Conservation (phyloP, 1,140 invertebrate genomes). For the Rhopalosiphum maidis region DNA sequence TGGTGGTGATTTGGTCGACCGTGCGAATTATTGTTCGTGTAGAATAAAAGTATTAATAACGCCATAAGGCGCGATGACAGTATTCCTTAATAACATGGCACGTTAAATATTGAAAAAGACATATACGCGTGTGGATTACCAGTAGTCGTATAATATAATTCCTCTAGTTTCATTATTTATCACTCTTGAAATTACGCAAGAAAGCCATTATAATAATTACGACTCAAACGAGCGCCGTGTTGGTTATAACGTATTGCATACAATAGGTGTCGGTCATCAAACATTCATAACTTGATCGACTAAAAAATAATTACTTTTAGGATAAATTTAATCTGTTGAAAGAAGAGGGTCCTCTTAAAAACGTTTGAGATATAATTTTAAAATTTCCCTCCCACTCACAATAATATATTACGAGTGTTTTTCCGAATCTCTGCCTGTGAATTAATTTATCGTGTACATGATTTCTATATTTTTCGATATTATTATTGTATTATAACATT, state of each 20-base stretch:
- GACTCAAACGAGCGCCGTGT: neutral
- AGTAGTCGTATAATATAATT: neutral
- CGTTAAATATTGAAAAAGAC: neutral
- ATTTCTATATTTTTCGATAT: neutral
- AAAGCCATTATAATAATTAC: neutral
- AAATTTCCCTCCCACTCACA: neutral
- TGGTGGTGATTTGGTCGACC: neutral
- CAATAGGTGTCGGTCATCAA: neutral
- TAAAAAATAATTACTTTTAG: neutral
- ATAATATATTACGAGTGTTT: neutral
- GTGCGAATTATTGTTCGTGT: neutral
- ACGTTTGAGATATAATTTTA: neutral
- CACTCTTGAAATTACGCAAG: neutral
- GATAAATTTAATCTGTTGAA: neutral
- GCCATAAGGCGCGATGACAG: neutral
- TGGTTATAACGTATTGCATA: neutral
- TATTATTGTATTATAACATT: neutral
- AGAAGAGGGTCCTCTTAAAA: neutral
- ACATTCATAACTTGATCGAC: neutral
- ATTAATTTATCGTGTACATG: neutral
- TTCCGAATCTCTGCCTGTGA: neutral
- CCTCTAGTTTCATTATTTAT: constrained; percentile 3
- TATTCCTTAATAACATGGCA: neutral
- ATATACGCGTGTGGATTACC: neutral
- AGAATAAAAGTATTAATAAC: neutral